phyloP scores from a whole-genome alignment of 2,797 vertebrate species.

The Myotis daubentonii region DNA sequence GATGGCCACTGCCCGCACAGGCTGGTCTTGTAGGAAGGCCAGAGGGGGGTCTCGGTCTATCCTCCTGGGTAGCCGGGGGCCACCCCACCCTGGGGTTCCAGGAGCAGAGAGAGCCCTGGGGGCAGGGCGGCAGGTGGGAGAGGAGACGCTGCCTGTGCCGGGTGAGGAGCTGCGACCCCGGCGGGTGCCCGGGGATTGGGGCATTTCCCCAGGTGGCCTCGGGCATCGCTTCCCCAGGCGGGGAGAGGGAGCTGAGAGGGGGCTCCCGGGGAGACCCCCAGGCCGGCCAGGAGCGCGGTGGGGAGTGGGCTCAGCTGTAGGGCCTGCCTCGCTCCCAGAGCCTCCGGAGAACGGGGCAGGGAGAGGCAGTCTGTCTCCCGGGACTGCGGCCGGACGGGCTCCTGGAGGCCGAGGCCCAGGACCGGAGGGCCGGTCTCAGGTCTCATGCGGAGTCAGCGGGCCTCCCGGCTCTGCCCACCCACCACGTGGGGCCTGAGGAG shows the following conservation, averaged over 20 bases:
- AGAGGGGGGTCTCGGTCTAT: not conserved
- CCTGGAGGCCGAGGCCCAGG: not conserved
- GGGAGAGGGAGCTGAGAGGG: not conserved
- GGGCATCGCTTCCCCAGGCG: not conserved
- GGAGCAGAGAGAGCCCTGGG: not conserved
- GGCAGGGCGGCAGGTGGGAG: not conserved
- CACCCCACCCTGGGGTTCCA: not conserved
- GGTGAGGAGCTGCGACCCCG: accelerated
- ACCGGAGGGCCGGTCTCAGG: not conserved
- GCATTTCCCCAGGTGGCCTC: not conserved
- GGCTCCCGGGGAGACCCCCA: accelerated
- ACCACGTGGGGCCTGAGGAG: accelerated
- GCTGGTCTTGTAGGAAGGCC: not conserved
- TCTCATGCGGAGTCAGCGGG: accelerated
- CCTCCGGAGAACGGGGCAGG: not conserved
- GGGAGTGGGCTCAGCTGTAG: accelerated
- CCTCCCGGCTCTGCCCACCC: accelerated
- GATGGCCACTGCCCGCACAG: accelerated
- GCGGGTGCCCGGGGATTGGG: not conserved
- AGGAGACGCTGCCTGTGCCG: not conserved
- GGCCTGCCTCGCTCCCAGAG: not conserved
- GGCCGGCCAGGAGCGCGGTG: not conserved
- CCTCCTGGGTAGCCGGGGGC: not conserved
- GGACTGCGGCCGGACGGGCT: not conserved
- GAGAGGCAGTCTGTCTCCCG: not conserved